Base-by-base conservation (phyloP, 1,140 invertebrate genomes). In the Zaprionus inermis region DNA sequence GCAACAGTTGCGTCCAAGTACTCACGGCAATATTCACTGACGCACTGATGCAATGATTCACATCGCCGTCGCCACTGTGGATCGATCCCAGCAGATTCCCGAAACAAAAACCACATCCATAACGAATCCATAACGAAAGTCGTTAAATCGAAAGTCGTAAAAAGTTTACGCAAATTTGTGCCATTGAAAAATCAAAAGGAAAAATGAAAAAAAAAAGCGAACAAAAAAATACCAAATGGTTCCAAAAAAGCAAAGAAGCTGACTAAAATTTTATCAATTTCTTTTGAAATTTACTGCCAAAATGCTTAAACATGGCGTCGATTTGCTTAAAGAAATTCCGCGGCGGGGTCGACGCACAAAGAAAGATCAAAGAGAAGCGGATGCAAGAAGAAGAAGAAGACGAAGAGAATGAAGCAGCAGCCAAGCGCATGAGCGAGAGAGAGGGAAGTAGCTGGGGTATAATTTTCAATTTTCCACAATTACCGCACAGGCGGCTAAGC, bases 281-380 rank as follows among this genome's bases (percentile, higher is more conserved):
- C 85, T 81, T 89, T 89, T 89, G 84, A 89, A 89, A 89, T 84
- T 89, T 89, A 89, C 84, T 89, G 80, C 80, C 84, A 90, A 89
- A 89, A 90, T 89, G 85, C 85, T 90, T 89, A 89, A 84, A 77
- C 77, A 89, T 89, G 78, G 85, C 84, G 84, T 89, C 84, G 84
- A 89, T 89, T 89, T 89, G 84, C 84, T 89, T 89, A 89, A 89
- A 89, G 80, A 89, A 89, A 84, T 86, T 88, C 82, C 81, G 78
- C 66, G 78, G 77, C 58, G 28, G 61, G 38, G 46, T 55, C 64
- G 64, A 68, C 66, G 76, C 75, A 83, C 75, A 88, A 57, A 52
- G 69, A 69, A 54, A 89, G 84, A 89, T 90, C 84, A 89, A 89
- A 90, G 83, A 64, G 68, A 75, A 78, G 20, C 52, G 44, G 73